A percentile compares a stretch with the other conserved stretches of the same genome.
Conservation (phyloP, 30 jellyfish, hydroid and myxozoan genomes). For the Chironex yamaguchii region DNA sequence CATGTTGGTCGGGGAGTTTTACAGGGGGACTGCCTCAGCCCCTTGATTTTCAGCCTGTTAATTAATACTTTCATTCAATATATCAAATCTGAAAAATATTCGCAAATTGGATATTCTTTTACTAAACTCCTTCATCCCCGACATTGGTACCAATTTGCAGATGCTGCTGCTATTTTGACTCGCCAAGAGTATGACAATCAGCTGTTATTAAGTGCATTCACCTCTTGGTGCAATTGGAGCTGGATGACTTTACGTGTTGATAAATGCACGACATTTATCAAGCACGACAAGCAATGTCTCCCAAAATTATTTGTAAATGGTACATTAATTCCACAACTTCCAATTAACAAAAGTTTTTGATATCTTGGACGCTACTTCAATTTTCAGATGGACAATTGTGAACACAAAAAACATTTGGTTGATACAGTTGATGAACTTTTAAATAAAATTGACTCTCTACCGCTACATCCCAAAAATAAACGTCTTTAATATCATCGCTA, state of each 20-base stretch:
- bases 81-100: background rate
- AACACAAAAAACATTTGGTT: too few species aligned
- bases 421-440: too few species aligned
- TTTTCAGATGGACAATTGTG: too few species aligned
- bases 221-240: conserved; percentile 1
- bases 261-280: background rate
- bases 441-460: too few species aligned
- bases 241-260: background rate
- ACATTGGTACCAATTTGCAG: conserved; percentile 28
- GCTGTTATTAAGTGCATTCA: conserved; percentile 9
- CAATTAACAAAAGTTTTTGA: too few species aligned
- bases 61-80: conserved; percentile 3
- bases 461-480: too few species aligned
- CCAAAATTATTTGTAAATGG: too few species aligned
- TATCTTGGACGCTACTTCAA: too few species aligned
- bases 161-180: conserved; percentile 15
- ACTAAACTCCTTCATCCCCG: background rate
- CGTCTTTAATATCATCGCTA: too few species aligned
- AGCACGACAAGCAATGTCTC: too few species aligned
- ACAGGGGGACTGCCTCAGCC: conserved; percentile 7
- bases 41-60: conserved; percentile 7
- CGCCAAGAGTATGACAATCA: background rate
- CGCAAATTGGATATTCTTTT: background rate
- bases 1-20: conserved; percentile 11
- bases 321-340: too few species aligned